Evolutionary conservation across 2,113 vertebrate genomes (phyloP), one percentile per base, ranked within the genome.

Genomic region (Syrmaticus mikado): DNA sequence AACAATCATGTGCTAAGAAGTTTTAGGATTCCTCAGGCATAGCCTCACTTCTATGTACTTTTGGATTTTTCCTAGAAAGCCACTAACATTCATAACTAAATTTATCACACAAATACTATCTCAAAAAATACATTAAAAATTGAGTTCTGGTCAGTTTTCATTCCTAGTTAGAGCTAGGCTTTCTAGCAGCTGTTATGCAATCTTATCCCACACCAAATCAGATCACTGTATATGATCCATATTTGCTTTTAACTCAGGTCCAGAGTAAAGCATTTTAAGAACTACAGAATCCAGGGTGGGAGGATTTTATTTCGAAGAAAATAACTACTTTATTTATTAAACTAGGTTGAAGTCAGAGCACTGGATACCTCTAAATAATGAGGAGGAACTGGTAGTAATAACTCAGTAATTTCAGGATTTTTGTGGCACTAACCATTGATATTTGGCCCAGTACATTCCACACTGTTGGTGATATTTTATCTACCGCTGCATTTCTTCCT

Each of bases 401-500:
- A 36, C 30, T 19, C 6, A 43, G 22, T 50, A 82, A 73, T 92
- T 96, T 78, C 83, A 92, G 85, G 60, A 90, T 10, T 19, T 2
- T 20, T 11, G 65, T 85, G 74, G 48, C 30, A 58, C 71, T 55
- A 79, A 73, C 62, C 10, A 36, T 46, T 71, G 41, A 13, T 90
- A 40, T 58, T 92, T 93, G 78, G 74, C 66, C 58, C 77, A 72
- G 41, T 50, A 65, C 66, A 6, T 34, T 95, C 48, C 48, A 50
- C 46, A 40, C 38, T 27, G 5, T 28, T 89, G 52, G 18, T 71
- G 89, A 27, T 90, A 82, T 94, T 96, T 96, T 79, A 90, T 68
- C 61, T 82, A 87, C 34, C 27, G 60, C 65, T 50, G 58, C 46
- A 82, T 87, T 91, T 40, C 61, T 90, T 74, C 58, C 34, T 28